Evolutionary conservation across 2,113 vertebrate species (phyloP), one percentile per base, ranked within the genome.

Genomic region (Myotis davidii): DNA sequence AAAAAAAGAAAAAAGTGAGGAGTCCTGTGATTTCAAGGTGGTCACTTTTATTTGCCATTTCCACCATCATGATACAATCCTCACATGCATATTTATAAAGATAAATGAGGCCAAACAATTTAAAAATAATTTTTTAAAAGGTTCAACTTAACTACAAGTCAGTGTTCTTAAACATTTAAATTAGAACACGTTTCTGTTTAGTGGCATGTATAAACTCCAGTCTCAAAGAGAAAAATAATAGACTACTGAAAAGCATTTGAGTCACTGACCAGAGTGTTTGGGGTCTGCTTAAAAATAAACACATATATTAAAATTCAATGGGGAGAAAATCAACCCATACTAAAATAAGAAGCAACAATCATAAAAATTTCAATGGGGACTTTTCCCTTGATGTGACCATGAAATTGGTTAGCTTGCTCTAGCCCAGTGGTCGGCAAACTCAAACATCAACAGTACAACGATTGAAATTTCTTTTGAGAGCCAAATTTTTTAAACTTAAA

Each of bases 91-190:
- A 61, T n/a, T 74, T 74, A 88, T 61, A 88, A 76, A 72, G 18
- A 61, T 39, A 83, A 92, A 74, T n/a, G 65, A 85, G 29, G 39
- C 21, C 27, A 78, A 56, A 67, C 5, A 89, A n/a, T 42, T 86
- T 93, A 42, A 39, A 94, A 91, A 84, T 79, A 37, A 83, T 52
- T 77, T 91, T 85, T 85, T 88, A 64, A 74, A 84, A 89, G 73
- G 65, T 16, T 70, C 14, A 79, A 48, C n/a, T 83, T 82, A 84
- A 91, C 17, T 50, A 65, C 13, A 88, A 65, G 45, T 48, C 20
- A 92, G 37, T 76, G 16, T 34, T 65, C n/a, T 34, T 72, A 88
- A 85, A 69, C n/a, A 64, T 91, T 95, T 88, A 81, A 91, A 50
- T 3, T 76, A 89, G 61, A 87, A 54, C 9, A 65, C 0, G 1